phyloP scores from a whole-genome alignment of 1,140 invertebrate genomes.

The Melanaphis sacchari region DNA sequence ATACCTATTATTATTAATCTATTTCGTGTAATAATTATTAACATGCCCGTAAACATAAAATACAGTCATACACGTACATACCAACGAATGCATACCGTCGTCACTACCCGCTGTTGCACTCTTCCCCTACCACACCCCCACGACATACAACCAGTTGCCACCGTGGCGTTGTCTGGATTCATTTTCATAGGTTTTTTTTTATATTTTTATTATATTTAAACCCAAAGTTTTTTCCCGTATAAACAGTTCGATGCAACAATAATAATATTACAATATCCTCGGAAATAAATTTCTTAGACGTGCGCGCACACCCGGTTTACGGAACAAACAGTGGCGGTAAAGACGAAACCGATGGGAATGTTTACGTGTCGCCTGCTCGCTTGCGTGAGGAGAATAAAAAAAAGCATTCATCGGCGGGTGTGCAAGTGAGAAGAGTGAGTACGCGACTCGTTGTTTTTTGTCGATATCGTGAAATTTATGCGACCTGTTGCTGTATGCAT shows the following conservation, averaged over 20 bases:
- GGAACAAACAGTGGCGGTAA: neutral
- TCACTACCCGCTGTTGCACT: neutral
- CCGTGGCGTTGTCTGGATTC: neutral
- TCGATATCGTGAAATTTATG: conserved; percentile 26
- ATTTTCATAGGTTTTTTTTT: neutral
- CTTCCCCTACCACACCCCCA: neutral
- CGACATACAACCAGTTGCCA: neutral
- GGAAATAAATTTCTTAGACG: neutral
- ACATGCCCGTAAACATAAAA: neutral
- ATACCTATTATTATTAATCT: conserved; percentile 16
- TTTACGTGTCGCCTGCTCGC: neutral
- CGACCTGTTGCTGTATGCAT: conserved; percentile 25
- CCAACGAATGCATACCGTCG: neutral
- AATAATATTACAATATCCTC: conserved; percentile 16
- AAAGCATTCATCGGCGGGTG: neutral
- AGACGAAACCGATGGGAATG: conserved; percentile 15
- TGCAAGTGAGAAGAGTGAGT: neutral
- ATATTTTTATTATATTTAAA: neutral
- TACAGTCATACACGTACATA: neutral
- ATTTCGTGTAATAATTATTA: neutral
- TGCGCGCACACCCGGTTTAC: neutral
- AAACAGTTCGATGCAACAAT: neutral
- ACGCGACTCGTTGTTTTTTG: neutral
- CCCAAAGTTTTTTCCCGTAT: neutral
- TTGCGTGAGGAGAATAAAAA: neutral